Base-by-base conservation (phyloP, 35 echinoderm and acorn worm genomes). In the Heliocidaris tuberculata region DNA sequence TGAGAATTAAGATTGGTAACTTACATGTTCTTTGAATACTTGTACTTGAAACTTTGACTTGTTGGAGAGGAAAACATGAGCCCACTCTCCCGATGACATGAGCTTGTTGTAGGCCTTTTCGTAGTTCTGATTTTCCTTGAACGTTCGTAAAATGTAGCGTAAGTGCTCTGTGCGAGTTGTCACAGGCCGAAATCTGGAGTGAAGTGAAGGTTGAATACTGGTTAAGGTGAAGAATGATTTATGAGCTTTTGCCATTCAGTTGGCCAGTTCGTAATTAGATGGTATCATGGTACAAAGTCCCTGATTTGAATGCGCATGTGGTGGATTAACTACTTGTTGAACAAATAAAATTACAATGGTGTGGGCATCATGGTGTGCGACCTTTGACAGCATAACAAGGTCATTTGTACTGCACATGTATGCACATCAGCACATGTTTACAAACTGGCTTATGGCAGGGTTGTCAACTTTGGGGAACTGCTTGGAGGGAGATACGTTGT, bases 1-100 rank as follows among this genome's bases (percentile, higher is more conserved):
- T 42, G 7, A 21, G 35, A 6, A 19, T n/a, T 5, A 17, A 78
- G 65, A 78, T 24, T 78, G 27, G 65, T 78, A n/a, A 89, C 96
- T 97, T 97, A 97, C 98, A 97, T 99, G 98, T 93, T 97, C 86
- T 61, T 99, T 97, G 90, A 97, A 97, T 50, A 94, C 94, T 59
- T 47, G 96, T 86, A 92, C 54, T 88, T 99, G 98, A 31, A 95
- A 49, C 35, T 99, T 99, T 27, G 98, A 97, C 86, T 99, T 99
- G 49, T 99, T 96, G 6, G 97, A 86, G 30, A 99, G 94, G 94
- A 95, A 97, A 24, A 95, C 96, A 11, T 95, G 54, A 2, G 96
- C 94, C 98, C 97, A 97, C 60, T 99, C 98, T 19, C 98, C 98
- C 0, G 97, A 96, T 12, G 96, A 85, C 86, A 99, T 95, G 30